phyloP scores from a whole-genome alignment of 2,797 vertebrate genomes.

The Lophius americanus region DNA sequence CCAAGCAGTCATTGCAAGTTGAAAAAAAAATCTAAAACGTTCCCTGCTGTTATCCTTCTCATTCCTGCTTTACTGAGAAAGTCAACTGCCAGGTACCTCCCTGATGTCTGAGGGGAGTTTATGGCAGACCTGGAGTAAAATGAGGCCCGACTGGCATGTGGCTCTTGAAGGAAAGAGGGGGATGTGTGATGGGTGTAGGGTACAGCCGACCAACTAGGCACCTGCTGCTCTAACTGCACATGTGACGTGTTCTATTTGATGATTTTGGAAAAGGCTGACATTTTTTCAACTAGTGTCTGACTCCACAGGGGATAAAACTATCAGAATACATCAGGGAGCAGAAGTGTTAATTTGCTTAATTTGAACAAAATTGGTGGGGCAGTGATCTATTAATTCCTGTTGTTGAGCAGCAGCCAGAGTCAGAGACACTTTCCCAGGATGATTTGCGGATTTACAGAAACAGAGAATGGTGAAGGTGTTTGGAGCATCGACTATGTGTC shows the following conservation, averaged over 20 bases:
- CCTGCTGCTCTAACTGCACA: constrained; percentile 14
- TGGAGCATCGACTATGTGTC: constrained; percentile 30
- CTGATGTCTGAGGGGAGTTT: constrained; percentile 29
- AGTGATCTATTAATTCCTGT: constrained; percentile 70
- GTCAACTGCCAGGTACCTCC: constrained; percentile 17
- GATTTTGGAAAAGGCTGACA: constrained; percentile 31
- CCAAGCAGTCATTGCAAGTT: neutral
- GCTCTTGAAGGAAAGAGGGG: constrained; percentile 38
- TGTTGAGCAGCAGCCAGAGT: constrained; percentile 72
- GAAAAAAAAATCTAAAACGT: neutral
- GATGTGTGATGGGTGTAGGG: constrained; percentile 27
- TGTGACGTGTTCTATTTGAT: constrained; percentile 19
- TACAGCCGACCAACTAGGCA: constrained; percentile 29
- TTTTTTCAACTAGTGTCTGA: constrained; percentile 53
- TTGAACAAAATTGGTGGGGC: constrained; percentile 56
- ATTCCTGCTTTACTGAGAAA: neutral
- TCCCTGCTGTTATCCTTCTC: constrained; percentile 6
- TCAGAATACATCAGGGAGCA: constrained; percentile 61
- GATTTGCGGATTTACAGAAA: constrained; percentile 53
- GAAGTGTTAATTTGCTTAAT: constrained; percentile 50
- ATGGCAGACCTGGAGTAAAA: constrained; percentile 21
- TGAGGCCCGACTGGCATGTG: constrained; percentile 1
- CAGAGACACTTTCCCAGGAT: constrained; percentile 73
- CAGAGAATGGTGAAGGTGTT: constrained; percentile 34
- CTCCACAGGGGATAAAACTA: constrained; percentile 37